Conservation (phyloP, 1,140 invertebrate genomes). For the Physella acuta region DNA sequence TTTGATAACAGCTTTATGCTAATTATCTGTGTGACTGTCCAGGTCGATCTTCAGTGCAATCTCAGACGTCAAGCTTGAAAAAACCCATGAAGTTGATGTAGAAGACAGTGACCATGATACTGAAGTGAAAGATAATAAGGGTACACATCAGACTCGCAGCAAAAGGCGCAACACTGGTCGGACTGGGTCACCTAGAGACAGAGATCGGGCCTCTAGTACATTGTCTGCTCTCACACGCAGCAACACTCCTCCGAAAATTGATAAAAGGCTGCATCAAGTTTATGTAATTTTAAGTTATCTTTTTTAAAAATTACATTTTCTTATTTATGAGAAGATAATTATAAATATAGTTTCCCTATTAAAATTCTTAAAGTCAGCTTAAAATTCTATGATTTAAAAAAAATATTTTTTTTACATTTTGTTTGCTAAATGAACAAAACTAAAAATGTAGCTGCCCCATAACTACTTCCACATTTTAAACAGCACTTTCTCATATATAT, state of each 20-base stretch:
- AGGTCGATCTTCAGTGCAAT: conserved; percentile 55
- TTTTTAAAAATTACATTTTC: too few relatives aligned
- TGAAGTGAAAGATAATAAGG: too few relatives aligned
- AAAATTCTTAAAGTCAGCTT: too few relatives aligned
- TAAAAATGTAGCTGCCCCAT: too few relatives aligned
- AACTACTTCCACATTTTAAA: not conserved
- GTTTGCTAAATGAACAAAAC: too few relatives aligned
- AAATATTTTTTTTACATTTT: too few relatives aligned
- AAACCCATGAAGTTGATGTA: conserved; percentile 31
- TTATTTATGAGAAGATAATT: too few relatives aligned
- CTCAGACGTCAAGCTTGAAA: conserved; percentile 53
- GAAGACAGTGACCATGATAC: conserved; percentile 21
- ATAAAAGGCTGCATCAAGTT: conserved; percentile 52
- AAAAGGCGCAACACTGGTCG: conserved; percentile 27
- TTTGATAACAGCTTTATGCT: not conserved
- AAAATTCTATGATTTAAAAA: too few relatives aligned
- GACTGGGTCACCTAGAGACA: conserved; percentile 32
- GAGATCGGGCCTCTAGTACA: conserved; percentile 34
- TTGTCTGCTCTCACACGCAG: conserved; percentile 36
- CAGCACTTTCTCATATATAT: too few relatives aligned
- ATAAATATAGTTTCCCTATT: too few relatives aligned
- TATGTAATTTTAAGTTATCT: too few relatives aligned
- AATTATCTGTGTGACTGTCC: conserved; percentile 3
- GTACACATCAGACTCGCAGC: too few relatives aligned
- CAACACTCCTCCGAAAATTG: conserved; percentile 49